phyloP scores from a whole-genome alignment of 2,113 vertebrate genomes.

The Lophura nycthemera region DNA sequence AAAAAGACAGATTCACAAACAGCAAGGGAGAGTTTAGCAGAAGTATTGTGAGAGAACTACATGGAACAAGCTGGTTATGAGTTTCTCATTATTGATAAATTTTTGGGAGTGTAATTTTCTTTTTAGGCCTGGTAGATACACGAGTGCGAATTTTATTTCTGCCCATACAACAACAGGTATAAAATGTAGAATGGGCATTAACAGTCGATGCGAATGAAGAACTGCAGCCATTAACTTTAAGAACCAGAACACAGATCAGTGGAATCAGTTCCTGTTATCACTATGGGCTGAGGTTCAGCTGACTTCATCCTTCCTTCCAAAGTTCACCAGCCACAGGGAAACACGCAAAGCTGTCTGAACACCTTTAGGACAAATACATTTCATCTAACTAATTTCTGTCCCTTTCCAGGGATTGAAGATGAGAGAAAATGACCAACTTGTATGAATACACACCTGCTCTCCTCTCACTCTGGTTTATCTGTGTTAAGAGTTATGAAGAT shows the following conservation, averaged over 20 bases:
- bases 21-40: neutral
- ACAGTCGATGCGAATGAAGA: neutral
- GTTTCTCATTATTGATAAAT: neutral
- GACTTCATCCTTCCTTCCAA: neutral
- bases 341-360: neutral
- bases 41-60: neutral
- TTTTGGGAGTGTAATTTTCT: neutral
- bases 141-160: neutral
- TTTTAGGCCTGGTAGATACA: neutral
- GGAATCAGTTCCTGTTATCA: neutral
- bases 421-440: neutral
- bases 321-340: neutral
- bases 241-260: fast-evolving
- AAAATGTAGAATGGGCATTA: neutral
- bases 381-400: neutral
- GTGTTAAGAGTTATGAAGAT: neutral
- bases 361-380: neutral
- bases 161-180: neutral
- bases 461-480: neutral
- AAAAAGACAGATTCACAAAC: neutral
- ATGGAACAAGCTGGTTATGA: neutral
- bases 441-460: neutral
- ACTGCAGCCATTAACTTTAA: neutral
- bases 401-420: neutral
- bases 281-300: neutral